phyloP scores from a whole-genome alignment of 2,888 invertebrate species.

The Agrilus mali region DNA sequence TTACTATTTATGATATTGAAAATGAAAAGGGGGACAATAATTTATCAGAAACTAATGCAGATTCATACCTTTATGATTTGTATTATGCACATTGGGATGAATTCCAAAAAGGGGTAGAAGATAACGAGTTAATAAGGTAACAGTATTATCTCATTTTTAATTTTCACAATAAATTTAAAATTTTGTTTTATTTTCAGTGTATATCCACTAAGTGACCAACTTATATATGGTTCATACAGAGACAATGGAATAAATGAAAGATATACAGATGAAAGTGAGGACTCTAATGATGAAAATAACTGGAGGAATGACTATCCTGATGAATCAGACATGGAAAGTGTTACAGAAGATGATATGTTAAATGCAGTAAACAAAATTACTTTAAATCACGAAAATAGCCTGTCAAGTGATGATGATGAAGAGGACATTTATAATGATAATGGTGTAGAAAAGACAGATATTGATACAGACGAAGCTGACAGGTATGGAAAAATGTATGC shows the following conservation, averaged over 20 bases:
- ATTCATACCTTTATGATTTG: constrained; percentile 43
- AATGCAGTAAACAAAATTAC: constrained; percentile 37
- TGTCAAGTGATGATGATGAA: constrained; percentile 31
- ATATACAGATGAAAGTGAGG: constrained; percentile 41
- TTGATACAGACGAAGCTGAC: constrained; percentile 41
- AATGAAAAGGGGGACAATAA: constrained; percentile 17
- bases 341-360: constrained; percentile 49
- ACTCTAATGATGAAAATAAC: constrained; percentile 69
- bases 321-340: constrained; percentile 39
- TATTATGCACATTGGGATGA: constrained; percentile 44
- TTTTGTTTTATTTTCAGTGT: constrained; percentile 23
- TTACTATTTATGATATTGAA: constrained; percentile 49
- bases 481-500: constrained; percentile 54
- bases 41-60: not conserved
- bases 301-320: constrained; percentile 69
- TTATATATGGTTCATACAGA: constrained; percentile 27
- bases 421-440: constrained; percentile 33
- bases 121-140: constrained; percentile 32
- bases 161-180: not conserved
- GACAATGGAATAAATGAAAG: constrained; percentile 26
- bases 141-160: constrained; percentile 5
- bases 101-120: constrained; percentile 27
- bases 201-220: constrained; percentile 31
- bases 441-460: constrained; percentile 30
- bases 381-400: constrained; percentile 22